Conservation (phyloP, 2,113 vertebrate species). For the Romanogobio albipinnatus region DNA sequence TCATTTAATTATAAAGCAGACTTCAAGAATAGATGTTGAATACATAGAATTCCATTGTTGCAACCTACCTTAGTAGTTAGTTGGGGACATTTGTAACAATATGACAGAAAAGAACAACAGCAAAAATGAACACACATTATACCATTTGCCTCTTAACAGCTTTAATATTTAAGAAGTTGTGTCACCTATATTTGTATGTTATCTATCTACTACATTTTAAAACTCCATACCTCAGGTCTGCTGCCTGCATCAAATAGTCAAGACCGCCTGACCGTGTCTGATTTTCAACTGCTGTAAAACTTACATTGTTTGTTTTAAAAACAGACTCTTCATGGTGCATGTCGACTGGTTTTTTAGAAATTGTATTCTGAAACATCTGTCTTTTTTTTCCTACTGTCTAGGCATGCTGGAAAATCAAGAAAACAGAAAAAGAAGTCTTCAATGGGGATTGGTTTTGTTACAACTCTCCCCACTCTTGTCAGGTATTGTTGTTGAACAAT, state of each 20-base stretch:
- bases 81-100: background rate
- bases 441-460: background rate
- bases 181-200: background rate
- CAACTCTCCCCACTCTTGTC: background rate
- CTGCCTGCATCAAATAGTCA: background rate
- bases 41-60: background rate
- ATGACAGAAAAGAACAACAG: background rate
- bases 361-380: background rate
- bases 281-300: background rate
- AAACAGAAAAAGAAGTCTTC: background rate
- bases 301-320: background rate
- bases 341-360: background rate
- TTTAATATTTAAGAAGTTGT: background rate
- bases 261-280: background rate
- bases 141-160: background rate
- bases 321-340: background rate
- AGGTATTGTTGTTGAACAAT: background rate
- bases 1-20: background rate
- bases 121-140: background rate
- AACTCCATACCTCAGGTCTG: background rate
- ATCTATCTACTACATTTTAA: background rate
- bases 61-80: background rate
- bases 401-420: conserved; percentile 17
- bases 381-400: background rate
- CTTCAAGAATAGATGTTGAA: background rate